Evolutionary conservation across 2,113 vertebrate genomes (phyloP).

Genomic region (Phyllopteryx taeniolatus): DNA sequence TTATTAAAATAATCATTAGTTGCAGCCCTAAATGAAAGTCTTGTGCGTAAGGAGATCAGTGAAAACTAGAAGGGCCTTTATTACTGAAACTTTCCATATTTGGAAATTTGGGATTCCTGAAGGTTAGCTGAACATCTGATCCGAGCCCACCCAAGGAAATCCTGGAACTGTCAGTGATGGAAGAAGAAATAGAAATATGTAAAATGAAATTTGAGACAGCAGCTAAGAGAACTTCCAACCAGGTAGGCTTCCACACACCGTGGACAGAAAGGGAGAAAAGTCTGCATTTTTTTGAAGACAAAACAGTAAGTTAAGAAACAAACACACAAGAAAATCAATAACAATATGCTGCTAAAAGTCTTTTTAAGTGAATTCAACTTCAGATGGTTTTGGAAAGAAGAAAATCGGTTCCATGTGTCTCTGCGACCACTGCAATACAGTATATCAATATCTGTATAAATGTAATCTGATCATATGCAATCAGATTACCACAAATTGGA

Average conservation of each 20-base stretch:
- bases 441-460: neutral
- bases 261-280: neutral
- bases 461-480: neutral
- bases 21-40: neutral
- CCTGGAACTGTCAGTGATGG: slow-evolving; percentile 19
- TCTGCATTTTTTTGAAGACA: too few relatives aligned
- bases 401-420: too few relatives aligned
- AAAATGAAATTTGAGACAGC: slow-evolving; percentile 34
- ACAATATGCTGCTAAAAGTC: too few relatives aligned
- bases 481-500: neutral
- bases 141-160: slow-evolving; percentile 1
- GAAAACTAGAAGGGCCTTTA: neutral
- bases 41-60: neutral
- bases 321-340: too few relatives aligned
- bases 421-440: too few relatives aligned
- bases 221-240: slow-evolving; percentile 7
- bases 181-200: slow-evolving; percentile 17
- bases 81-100: neutral
- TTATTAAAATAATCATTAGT: too few relatives aligned
- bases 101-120: neutral
- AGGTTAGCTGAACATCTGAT: slow-evolving; percentile 1
- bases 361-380: too few relatives aligned
- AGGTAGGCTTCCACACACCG: neutral
- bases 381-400: too few relatives aligned
- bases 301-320: too few relatives aligned